phyloP scores from a whole-genome alignment of 2,797 vertebrate genomes.

The Neosilurus hyrtlii region DNA sequence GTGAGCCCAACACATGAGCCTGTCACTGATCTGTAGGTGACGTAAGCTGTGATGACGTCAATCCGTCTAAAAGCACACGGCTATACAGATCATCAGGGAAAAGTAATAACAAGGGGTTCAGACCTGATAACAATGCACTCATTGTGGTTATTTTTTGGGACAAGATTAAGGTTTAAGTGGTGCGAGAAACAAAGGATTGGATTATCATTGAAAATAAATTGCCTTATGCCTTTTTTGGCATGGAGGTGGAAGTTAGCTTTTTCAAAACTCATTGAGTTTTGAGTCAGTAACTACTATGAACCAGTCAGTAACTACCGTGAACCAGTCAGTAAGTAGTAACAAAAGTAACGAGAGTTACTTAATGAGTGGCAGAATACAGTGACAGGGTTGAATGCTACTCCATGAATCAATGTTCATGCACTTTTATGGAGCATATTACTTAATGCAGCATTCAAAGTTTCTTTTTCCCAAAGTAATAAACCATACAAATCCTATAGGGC shows the following conservation, averaged over 20 bases:
- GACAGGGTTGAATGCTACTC: not conserved
- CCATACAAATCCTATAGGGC: too few relatives aligned
- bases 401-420: too few relatives aligned
- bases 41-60: constrained; percentile 65
- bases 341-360: not conserved
- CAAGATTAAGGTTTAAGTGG: not conserved
- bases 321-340: not conserved
- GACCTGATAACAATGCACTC: constrained; percentile 34
- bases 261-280: too few relatives aligned
- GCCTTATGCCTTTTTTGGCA: not conserved
- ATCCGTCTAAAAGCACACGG: constrained; percentile 31
- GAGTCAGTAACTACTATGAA: not conserved
- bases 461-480: not conserved
- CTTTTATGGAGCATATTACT: not conserved
- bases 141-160: constrained; percentile 37
- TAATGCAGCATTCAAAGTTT: not conserved
- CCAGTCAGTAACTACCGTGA: not conserved
- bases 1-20: constrained; percentile 63
- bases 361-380: too few relatives aligned
- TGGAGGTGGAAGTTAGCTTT: not conserved
- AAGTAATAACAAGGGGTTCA: constrained; percentile 46
- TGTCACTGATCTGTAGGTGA: constrained; percentile 69
- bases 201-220: not conserved
- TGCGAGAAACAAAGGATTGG: not conserved
- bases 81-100: constrained; percentile 43